phyloP scores from a whole-genome alignment of 2,113 vertebrate genomes.

The Tyto alba region DNA sequence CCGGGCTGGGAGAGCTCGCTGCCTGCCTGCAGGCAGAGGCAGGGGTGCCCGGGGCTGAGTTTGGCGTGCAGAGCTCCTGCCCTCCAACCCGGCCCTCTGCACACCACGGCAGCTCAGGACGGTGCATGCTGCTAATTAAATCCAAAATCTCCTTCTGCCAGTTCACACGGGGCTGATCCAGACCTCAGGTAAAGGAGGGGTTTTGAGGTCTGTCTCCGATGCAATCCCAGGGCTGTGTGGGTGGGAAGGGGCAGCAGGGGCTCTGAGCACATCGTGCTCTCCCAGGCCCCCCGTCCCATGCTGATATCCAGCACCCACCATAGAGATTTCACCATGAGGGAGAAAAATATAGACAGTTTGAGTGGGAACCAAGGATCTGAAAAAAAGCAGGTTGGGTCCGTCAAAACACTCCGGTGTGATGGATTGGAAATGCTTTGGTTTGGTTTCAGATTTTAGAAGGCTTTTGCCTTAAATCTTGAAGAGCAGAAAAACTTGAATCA shows the following conservation, averaged over 20 bases:
- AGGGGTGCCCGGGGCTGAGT: not conserved
- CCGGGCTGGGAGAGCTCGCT: not conserved
- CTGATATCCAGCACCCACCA: fast-evolving
- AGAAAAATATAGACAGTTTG: not conserved
- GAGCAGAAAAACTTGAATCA: not conserved
- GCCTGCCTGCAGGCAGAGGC: not conserved
- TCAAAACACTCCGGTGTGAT: not conserved
- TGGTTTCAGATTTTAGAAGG: not conserved
- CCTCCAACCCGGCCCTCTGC: not conserved
- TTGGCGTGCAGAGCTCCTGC: not conserved
- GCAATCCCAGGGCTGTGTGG: not conserved
- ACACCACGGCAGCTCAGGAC: not conserved
- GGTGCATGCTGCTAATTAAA: too few relatives aligned
- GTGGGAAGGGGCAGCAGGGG: not conserved
- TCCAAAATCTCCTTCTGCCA: not conserved
- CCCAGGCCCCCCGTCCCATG: fast-evolving
- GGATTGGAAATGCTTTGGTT: not conserved
- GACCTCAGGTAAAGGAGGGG: too few relatives aligned
- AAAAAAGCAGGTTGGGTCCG: not conserved
- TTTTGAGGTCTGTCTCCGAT: fast-evolving
- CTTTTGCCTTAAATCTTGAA: not conserved
- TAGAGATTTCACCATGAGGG: not conserved
- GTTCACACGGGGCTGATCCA: not conserved
- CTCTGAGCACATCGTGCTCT: fast-evolving
- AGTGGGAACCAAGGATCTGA: not conserved